These are phyloP conservation scores for Schizopygopsis pylzovi DNA, from an alignment of 2,797 vertebrate species.

Conservation along the genomic window DNA sequence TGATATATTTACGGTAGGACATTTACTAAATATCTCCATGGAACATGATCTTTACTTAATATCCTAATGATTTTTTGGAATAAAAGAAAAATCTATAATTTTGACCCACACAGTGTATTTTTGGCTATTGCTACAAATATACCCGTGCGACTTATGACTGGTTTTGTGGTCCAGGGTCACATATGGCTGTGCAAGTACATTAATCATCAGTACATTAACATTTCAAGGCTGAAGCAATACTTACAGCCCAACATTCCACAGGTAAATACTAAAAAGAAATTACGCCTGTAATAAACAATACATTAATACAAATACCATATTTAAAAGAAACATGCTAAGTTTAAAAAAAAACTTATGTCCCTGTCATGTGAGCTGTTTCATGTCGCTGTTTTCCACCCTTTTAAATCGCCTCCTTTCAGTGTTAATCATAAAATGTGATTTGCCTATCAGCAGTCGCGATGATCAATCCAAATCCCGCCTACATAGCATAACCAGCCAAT, in stretches of 20 bases:
- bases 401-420: conserved; percentile 56
- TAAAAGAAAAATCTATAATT: too few relatives aligned
- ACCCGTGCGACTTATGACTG: too few relatives aligned
- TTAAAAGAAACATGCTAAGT: not conserved
- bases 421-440: conserved; percentile 56
- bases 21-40: too few relatives aligned
- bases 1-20: too few relatives aligned
- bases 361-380: conserved; percentile 43
- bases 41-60: too few relatives aligned
- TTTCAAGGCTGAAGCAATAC: not conserved
- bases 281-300: not conserved
- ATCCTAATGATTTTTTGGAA: too few relatives aligned
- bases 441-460: conserved; percentile 55
- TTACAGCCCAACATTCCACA: not conserved
- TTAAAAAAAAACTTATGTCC: conserved; percentile 51
- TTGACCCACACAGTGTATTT: too few relatives aligned
- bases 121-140: too few relatives aligned
- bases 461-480: conserved; percentile 78
- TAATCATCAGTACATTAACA: not conserved
- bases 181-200: not conserved
- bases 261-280: not conserved
- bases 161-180: too few relatives aligned
- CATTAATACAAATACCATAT: not conserved
- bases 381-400: conserved; percentile 56
- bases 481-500: conserved; percentile 79